These are phyloP conservation scores for Cyclophora punctaria DNA, from an alignment of 2,888 invertebrate species.

Conservation along the genomic window DNA sequence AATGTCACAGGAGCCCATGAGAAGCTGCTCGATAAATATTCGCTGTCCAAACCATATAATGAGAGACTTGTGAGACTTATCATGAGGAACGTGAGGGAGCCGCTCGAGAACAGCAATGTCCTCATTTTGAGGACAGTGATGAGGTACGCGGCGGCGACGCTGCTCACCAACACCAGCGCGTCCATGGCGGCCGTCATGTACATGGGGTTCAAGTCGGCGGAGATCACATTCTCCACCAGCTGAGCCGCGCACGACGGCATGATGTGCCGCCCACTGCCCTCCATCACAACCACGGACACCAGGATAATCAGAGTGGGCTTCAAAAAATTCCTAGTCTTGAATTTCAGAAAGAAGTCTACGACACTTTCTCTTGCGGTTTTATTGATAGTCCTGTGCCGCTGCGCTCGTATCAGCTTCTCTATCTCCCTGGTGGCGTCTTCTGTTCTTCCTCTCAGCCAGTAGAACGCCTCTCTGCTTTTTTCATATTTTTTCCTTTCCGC, in stretches of 20 bases:
- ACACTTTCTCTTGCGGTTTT: conserved; percentile 11
- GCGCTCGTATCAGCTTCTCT: conserved; percentile 32
- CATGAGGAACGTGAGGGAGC: conserved; percentile 28
- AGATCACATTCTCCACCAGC: conserved; percentile 39
- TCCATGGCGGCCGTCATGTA: conserved; percentile 43
- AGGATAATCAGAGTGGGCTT: conserved; percentile 38
- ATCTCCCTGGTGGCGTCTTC: conserved; percentile 45
- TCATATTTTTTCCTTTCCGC: conserved; percentile 16
- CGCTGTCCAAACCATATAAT: conserved; percentile 26
- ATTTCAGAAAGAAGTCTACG: conserved; percentile 29
- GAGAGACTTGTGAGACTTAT: conserved; percentile 13
- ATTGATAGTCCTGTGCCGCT: conserved; percentile 10
- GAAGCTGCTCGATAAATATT: conserved; percentile 24
- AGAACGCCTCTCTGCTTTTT: conserved; percentile 31
- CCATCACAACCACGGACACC: conserved; percentile 31
- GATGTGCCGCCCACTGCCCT: conserved; percentile 41
- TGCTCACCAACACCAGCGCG: conserved; percentile 36
- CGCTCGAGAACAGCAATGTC: conserved; percentile 40
- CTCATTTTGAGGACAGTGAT: conserved; percentile 42
- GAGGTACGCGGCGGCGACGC: conserved; percentile 35
- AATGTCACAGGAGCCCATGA: conserved; percentile 34
- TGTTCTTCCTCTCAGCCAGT: conserved; percentile 62
- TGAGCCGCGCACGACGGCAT: conserved; percentile 47
- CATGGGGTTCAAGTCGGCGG: conserved; percentile 29
- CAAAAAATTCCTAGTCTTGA: conserved; percentile 35